A percentile compares a stretch with the other conserved stretches of the same genome.
Evolutionary conservation across 2,888 invertebrate species (phyloP).

Genomic region (Drosophila anomalata): DNA sequence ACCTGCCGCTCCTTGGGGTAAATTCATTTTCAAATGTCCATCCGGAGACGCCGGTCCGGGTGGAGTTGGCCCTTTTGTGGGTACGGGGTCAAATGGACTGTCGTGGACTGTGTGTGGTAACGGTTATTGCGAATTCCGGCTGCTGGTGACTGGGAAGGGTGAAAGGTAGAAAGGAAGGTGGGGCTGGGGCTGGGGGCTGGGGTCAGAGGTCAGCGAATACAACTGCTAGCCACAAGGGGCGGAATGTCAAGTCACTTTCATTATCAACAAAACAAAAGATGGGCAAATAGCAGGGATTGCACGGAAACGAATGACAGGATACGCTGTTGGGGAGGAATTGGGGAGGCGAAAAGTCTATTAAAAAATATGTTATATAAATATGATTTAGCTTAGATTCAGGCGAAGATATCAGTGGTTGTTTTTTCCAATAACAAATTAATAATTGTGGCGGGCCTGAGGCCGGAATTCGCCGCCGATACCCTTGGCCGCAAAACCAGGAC

Average conservation of each 20-base stretch:
- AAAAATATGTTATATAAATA: too few relatives aligned
- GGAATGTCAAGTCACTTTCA: constrained; percentile 70
- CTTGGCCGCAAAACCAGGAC: constrained; percentile 34
- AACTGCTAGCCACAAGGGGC: constrained; percentile 47
- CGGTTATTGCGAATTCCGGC: constrained; percentile 25
- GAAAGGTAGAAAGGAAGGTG: not conserved
- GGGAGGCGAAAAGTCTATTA: too few relatives aligned
- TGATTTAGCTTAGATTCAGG: too few relatives aligned
- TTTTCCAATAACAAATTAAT: too few relatives aligned
- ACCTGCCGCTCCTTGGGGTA: not conserved
- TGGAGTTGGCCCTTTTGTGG: not conserved
- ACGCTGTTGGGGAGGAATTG: not conserved
- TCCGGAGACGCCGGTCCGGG: not conserved
- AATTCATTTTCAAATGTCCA: not conserved
- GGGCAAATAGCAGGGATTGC: not conserved
- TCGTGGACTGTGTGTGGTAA: not conserved
- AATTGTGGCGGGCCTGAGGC: not conserved
- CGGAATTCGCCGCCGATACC: not conserved
- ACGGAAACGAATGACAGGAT: not conserved
- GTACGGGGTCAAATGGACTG: not conserved
- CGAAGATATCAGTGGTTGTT: too few relatives aligned
- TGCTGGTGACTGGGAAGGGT: not conserved
- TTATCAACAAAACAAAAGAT: constrained; percentile 53
- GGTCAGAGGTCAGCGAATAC: constrained; percentile 6
- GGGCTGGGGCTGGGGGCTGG: not conserved